Evolutionary conservation across 2,113 vertebrate genomes (phyloP).

Genomic region (Aphelocoma coerulescens): DNA sequence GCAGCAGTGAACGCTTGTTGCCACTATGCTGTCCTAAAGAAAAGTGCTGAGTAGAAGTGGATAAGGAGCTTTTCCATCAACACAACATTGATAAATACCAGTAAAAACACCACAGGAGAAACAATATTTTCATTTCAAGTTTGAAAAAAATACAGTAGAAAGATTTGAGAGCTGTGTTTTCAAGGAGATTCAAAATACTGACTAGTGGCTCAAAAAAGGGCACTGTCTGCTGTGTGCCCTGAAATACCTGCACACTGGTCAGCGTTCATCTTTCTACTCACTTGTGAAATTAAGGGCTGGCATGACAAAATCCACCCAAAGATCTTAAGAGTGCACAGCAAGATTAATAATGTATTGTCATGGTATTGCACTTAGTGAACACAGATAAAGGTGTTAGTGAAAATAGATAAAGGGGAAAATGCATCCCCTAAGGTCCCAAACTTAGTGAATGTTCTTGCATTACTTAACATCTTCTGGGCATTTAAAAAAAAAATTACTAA

Average conservation of each 20-base stretch:
- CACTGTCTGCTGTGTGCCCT: neutral
- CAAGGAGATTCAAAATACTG: neutral
- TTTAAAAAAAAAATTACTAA: neutral
- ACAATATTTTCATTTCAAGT: neutral
- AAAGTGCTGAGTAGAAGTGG: neutral
- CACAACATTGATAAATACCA: neutral
- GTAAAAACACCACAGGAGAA: neutral
- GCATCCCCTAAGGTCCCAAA: neutral
- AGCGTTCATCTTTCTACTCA: neutral
- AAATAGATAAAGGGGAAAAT: neutral
- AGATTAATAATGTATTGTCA: neutral
- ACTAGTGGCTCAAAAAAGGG: neutral
- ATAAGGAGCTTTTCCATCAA: neutral
- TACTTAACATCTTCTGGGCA: neutral
- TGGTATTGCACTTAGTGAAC: neutral
- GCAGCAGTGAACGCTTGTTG: neutral
- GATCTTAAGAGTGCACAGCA: neutral
- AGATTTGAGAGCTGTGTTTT: neutral
- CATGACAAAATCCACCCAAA: neutral
- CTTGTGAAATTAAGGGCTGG: neutral
- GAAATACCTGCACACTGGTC: neutral
- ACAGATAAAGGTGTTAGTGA: too few species aligned
- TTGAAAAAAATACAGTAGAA: neutral
- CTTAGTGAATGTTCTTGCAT: neutral
- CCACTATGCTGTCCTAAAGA: neutral